Percentiles rank a stretch among this genome's conserved stretches.
These are phyloP conservation scores for Ciconia nigra DNA, from an alignment of 2,797 vertebrate species.

Conservation along the genomic window DNA sequence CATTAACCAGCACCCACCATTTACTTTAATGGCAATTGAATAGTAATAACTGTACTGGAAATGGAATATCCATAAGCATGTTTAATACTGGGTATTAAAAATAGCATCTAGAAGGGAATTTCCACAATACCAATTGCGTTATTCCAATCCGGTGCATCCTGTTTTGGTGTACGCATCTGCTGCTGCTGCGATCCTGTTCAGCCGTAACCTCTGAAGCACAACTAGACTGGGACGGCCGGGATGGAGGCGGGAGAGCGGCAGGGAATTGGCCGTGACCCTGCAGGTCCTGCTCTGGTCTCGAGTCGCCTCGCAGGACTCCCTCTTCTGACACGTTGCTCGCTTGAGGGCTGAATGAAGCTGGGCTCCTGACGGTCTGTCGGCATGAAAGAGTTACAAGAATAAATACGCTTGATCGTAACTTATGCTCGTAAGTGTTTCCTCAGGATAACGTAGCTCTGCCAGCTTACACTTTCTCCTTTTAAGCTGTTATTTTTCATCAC, in stretches of 20 bases:
- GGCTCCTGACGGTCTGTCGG: neutral
- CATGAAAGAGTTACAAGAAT: neutral
- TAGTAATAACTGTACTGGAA: conserved; percentile 8
- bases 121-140: neutral
- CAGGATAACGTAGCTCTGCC: neutral
- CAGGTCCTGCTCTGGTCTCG: neutral
- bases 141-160: rapidly evolving
- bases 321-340: rapidly evolving
- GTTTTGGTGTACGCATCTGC: neutral
- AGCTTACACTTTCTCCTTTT: neutral
- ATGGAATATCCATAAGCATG: neutral
- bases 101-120: neutral
- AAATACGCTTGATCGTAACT: neutral
- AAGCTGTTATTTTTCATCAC: neutral
- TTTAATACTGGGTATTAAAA: conserved; percentile 38
- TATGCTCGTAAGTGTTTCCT: neutral
- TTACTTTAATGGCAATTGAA: conserved; percentile 2
- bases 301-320: neutral
- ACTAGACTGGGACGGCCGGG: neutral
- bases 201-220: neutral
- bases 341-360: neutral
- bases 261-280: neutral
- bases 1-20: neutral
- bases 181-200: neutral
- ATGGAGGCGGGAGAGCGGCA: neutral